Conservation (phyloP, 2,888 invertebrate genomes). For the Hipparchia semele region DNA sequence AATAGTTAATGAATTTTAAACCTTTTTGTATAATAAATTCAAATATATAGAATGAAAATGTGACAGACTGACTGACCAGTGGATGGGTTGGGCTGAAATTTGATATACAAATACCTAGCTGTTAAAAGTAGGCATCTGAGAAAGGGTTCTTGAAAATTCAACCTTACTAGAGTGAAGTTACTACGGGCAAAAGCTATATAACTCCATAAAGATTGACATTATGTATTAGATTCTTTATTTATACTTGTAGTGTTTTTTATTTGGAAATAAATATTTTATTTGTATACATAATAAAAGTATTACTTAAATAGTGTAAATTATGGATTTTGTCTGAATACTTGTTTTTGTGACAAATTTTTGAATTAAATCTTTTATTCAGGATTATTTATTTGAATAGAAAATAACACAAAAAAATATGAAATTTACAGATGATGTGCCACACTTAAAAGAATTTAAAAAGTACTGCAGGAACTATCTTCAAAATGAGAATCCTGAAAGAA, state of each 20-base stretch:
- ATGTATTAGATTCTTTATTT: no score
- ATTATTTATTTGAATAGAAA: background rate
- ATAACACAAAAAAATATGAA: background rate
- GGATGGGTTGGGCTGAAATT: no score
- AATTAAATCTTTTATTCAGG: background rate
- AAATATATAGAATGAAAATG: no score
- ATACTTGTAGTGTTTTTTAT: no score
- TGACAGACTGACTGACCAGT: no score
- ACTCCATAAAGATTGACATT: no score
- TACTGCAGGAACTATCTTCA: constrained; percentile 88
- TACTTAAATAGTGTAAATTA: background rate
- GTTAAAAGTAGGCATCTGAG: no score
- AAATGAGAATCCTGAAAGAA: constrained; percentile 83
- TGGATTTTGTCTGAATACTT: background rate
- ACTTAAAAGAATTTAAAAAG: constrained; percentile 86
- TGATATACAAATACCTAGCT: no score
- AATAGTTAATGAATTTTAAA: constrained; percentile 39
- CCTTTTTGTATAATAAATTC: background rate
- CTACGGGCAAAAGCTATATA: no score
- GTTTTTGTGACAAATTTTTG: background rate
- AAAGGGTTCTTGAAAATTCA: no score
- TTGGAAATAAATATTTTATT: no score
- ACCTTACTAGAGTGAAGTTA: no score
- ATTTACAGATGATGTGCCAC: constrained; percentile 86
- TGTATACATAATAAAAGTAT: background rate